Evolutionary conservation across 2,797 vertebrate species (phyloP).

Genomic region (Acridotheres tristis): DNA sequence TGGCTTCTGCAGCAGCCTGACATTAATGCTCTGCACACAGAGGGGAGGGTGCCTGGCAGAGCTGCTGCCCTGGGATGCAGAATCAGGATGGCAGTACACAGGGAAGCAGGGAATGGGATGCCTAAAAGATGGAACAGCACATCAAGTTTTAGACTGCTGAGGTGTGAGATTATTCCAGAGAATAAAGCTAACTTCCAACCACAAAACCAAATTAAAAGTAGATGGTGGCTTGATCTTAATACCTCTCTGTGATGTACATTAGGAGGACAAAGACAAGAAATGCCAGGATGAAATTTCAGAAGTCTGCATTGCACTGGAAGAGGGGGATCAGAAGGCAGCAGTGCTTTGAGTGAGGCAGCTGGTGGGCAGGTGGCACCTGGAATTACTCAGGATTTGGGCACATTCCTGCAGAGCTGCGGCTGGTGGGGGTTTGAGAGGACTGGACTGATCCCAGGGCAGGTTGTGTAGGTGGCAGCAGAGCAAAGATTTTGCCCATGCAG

Average conservation of each 20-base stretch:
- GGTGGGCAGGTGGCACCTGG: neutral
- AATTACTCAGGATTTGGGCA: neutral
- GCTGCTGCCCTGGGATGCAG: neutral
- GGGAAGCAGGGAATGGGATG: neutral
- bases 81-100: rapidly evolving
- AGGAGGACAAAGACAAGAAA: neutral
- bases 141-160: neutral
- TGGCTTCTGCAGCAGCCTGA: neutral
- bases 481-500: neutral
- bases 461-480: neutral
- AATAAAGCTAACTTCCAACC: neutral
- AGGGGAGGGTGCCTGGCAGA: neutral
- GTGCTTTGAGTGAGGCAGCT: rapidly evolving
- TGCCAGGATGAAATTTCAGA: neutral
- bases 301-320: neutral
- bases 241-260: neutral
- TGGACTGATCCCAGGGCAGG: neutral
- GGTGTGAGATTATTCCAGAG: neutral
- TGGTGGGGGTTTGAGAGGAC: neutral
- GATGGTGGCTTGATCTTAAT: neutral
- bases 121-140: neutral
- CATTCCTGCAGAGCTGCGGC: neutral
- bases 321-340: neutral
- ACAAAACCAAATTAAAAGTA: neutral
- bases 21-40: neutral